Percentiles rank a stretch among this genome's conserved stretches.
phyloP scores from a whole-genome alignment of 2,888 invertebrate species.

The Rotaria magnacalcarata region DNA sequence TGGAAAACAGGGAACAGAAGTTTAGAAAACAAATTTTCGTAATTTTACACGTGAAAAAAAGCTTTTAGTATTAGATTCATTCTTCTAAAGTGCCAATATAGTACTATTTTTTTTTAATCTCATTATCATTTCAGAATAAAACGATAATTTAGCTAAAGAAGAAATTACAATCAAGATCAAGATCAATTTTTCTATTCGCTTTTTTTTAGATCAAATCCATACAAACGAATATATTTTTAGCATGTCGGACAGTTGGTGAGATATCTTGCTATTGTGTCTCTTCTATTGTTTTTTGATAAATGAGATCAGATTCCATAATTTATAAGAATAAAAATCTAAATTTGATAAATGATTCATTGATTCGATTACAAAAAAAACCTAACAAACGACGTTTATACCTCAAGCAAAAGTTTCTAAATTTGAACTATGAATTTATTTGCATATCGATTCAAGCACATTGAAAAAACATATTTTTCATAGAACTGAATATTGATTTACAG shows the following conservation, averaged over 20 bases:
- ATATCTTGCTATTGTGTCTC: not conserved
- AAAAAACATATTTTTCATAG: too few species aligned
- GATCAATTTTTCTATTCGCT: not conserved
- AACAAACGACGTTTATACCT: too few species aligned
- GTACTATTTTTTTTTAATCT: not conserved
- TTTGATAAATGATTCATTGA: too few species aligned
- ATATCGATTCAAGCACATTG: too few species aligned
- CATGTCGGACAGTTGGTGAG: not conserved
- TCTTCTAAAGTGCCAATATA: not conserved
- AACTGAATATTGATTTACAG: too few species aligned
- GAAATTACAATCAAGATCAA: too few species aligned
- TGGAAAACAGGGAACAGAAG: not conserved
- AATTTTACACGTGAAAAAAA: too few species aligned
- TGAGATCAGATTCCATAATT: too few species aligned
- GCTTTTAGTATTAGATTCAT: not conserved
- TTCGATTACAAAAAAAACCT: too few species aligned
- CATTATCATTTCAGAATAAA: not conserved
- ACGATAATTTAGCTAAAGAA: not conserved
- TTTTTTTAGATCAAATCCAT: not conserved
- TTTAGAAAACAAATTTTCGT: not conserved
- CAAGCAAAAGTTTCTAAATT: too few species aligned
- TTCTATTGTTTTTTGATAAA: not conserved
- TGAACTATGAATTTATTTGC: too few species aligned
- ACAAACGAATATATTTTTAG: not conserved
- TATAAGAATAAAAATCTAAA: too few species aligned